Conservation (phyloP, 2,113 vertebrate species). For the Dinomys branickii region DNA sequence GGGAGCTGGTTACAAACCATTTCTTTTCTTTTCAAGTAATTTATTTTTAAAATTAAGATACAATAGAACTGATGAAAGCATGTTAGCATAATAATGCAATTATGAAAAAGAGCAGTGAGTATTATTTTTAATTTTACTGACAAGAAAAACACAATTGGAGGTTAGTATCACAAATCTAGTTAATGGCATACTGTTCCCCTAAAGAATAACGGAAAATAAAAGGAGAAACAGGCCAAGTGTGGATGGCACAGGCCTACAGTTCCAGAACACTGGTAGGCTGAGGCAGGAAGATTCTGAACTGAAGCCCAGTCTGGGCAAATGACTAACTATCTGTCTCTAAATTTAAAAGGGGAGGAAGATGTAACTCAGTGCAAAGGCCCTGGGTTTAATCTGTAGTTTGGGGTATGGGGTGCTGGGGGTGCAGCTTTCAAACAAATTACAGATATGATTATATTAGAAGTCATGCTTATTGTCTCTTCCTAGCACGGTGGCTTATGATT, state of each 20-base stretch:
- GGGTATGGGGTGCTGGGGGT: not conserved
- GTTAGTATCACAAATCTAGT: not conserved
- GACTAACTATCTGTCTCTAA: not conserved
- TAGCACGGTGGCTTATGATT: not conserved
- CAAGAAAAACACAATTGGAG: not conserved
- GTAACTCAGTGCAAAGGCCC: not conserved
- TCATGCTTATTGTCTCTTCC: conserved; percentile 16
- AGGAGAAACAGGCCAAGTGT: not conserved
- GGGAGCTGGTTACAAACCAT: not conserved
- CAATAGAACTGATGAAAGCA: not conserved
- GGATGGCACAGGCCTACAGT: not conserved
- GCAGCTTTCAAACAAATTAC: not conserved
- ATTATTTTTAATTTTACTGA: not conserved
- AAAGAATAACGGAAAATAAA: not conserved
- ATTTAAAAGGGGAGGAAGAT: not conserved
- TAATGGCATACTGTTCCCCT: not conserved
- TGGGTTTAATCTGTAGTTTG: not conserved
- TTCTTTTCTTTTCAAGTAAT: conserved; percentile 16
- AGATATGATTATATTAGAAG: not conserved
- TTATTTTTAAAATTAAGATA: not conserved
- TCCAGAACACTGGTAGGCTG: not conserved
- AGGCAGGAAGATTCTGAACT: not conserved
- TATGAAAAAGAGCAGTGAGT: not conserved
- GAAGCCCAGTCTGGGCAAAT: not conserved
- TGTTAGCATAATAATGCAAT: not conserved